These are phyloP conservation scores for Uria lomvia DNA, from an alignment of 2,113 vertebrate genomes.

Conservation along the genomic window DNA sequence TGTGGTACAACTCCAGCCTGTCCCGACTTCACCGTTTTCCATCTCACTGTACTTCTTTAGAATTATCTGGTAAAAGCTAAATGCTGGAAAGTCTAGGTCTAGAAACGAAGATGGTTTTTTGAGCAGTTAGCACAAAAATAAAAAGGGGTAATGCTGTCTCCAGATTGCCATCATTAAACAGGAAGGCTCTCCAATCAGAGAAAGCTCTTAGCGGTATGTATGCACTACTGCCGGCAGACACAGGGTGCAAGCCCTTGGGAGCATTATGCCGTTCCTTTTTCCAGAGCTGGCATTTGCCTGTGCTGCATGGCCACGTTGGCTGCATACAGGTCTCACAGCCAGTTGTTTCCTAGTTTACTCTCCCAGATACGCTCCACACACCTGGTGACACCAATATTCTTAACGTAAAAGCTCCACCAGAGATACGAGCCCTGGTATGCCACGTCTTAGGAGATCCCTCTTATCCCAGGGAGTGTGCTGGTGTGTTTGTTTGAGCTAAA, in stretches of 20 bases:
- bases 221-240: neutral
- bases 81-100: neutral
- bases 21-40: neutral
- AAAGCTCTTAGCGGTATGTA: neutral
- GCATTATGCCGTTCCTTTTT: rapidly evolving
- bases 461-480: neutral
- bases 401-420: neutral
- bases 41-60: neutral
- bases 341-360: neutral
- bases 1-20: neutral
- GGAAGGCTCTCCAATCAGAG: neutral
- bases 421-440: neutral
- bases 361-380: neutral
- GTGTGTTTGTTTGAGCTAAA: neutral
- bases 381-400: neutral
- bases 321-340: neutral
- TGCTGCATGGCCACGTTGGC: rapidly evolving
- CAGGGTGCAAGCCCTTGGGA: neutral
- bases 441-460: neutral
- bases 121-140: neutral
- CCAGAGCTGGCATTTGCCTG: neutral
- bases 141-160: neutral
- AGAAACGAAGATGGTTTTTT: neutral
- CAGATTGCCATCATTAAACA: neutral
- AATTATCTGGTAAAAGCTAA: neutral